Base-by-base conservation (phyloP, 2,113 vertebrate species). In the Triplophysa siluroides region DNA sequence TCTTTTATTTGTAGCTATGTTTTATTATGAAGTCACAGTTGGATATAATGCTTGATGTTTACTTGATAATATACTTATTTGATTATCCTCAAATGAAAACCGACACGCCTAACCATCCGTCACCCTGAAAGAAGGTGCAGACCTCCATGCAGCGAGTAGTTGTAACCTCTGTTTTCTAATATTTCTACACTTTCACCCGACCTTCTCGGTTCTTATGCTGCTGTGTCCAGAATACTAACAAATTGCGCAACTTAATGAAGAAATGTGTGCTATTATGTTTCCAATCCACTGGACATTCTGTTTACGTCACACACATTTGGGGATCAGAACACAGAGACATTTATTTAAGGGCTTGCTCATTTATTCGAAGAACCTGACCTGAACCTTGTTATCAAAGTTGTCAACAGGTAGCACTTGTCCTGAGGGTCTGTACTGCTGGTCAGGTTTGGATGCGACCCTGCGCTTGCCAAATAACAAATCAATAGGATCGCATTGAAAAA, bases 401-500 rank as follows among this genome's bases (percentile, higher is more conserved):
- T 62, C 61, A 21, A 26, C 43, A 7, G 73, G 58, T 47, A 26
- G 18, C 16, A 23, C 45, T 14, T 54, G 41, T 54, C 71, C 21
- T n/a, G 9, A 26, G 58, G 72, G 38, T 13, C 2, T 61, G 58
- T 66, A 19, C 47, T 11, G 2, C 14, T 65, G 70, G 38, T 80
- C 63, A 50, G 52, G 38, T 58, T 8, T 0, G 18, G 71, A 74
- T 50, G 14, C 23, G 63, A 81, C 63, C 72, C 52, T 58, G 52
- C 71, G 45, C 50, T 14, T 64, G 47, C 41, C 3, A 47, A 69
- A 52, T 67, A 62, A 75, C 63, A 18, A 81, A 81, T 81, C 79
- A 76, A 81, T 69, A 62, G 24, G 54, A 75, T 38, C 12, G 14
- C 26, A 50, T 66, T 81, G 68, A 60, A 11, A 13, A 50, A 18